Base-by-base conservation (phyloP, 2,113 vertebrate species). In the Solenodon paradoxus region DNA sequence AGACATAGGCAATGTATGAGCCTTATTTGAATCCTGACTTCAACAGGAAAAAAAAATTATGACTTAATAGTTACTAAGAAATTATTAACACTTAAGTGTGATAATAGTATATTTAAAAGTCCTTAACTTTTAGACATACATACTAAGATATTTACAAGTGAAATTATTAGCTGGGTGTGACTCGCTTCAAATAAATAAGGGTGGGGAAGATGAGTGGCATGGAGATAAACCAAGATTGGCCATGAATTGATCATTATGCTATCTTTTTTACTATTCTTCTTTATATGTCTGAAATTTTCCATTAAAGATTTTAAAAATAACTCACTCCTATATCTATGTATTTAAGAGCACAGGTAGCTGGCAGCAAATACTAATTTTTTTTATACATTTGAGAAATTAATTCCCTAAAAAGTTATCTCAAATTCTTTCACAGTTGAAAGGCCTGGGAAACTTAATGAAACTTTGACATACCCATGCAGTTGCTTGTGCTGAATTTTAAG, bases 161-260 rank as follows among this genome's bases (percentile, higher is more conserved):
- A 88, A 80, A 80, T 51, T 7, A 88, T 59, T 84, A 85, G 77
- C 51, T 83, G 35, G 38, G 28, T 86, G 5, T 28, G 59, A 92
- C 16, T 47, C 92, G 40, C 66, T 94, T 94, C 78, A 78, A 88
- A 94, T 72, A 78, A 42, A 30, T 74, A 45, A 66, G 72, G 15
- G 15, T 63, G n/a, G 45, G 64, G 66, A 94, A 64, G 49, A 45
- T 53, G 35, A 53, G 17, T 40, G 17, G 5, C 51, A 94, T 42
- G 55, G 0, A 90, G 61, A 82, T 19, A 88, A 77, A 78, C n/a
- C 49, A 96, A 69, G n/a, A 69, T 7, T 83, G 30, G n/a, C 38
- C 68, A 83, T 49, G 57, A 83, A 55, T 16, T 22, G 17, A 87
- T 30, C 40, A 45, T 28, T 38, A 40, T 5, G 61, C n/a, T 83